Percentiles rank a stretch among this genome's conserved stretches.
Conservation (phyloP, 2,113 vertebrate species). For the Lagopus leucura region DNA sequence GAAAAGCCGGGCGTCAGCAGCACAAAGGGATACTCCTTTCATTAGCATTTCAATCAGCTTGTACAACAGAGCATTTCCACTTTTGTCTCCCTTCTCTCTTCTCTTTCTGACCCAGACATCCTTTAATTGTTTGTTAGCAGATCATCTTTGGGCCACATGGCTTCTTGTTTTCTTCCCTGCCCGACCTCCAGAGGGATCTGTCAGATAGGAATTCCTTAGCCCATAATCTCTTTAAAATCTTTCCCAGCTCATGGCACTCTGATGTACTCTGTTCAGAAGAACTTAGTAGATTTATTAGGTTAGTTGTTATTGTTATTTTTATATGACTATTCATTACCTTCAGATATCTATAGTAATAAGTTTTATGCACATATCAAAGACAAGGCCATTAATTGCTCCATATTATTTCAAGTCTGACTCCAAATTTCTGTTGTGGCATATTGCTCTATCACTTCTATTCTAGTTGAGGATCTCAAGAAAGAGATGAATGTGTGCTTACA, state of each 20-base stretch:
- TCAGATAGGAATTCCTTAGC: constrained; percentile 24
- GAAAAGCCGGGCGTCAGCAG: not conserved
- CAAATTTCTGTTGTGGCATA: not conserved
- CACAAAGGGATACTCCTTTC: not conserved
- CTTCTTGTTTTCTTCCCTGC: constrained; percentile 27
- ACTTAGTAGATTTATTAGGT: not conserved
- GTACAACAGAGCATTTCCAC: not conserved
- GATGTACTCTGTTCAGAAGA: not conserved
- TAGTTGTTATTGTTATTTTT: constrained; percentile 14
- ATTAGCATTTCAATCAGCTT: not conserved
- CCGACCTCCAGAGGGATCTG: constrained; percentile 48
- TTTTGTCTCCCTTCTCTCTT: not conserved
- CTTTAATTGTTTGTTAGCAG: not conserved
- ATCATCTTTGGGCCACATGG: constrained; percentile 43
- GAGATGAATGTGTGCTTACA: not conserved
- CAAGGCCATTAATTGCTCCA: not conserved
- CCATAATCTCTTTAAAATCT: constrained; percentile 49
- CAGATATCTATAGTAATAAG: not conserved
- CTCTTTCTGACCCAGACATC: not conserved
- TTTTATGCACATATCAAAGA: not conserved
- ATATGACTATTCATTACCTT: not conserved
- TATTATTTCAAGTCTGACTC: not conserved
- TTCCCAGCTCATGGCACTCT: not conserved
- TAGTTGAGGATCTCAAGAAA: not conserved
- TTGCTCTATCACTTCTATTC: not conserved